These are phyloP conservation scores for Gonioctena quinquepunctata DNA, from an alignment of 1,140 invertebrate species.

Conservation along the genomic window DNA sequence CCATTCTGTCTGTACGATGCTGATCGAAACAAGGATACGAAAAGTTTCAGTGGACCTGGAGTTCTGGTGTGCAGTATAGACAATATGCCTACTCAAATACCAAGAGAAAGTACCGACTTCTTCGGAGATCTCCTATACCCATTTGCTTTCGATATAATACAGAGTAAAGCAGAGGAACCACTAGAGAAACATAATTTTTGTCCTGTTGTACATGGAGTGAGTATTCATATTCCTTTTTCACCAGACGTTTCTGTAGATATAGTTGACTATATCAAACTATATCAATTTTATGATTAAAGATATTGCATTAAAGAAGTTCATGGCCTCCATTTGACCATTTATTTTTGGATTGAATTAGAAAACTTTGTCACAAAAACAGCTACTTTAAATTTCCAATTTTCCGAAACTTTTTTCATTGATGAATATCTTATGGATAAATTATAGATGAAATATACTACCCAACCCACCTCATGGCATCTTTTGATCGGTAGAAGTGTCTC, in stretches of 20 bases:
- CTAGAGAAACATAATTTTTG: conserved; percentile 79
- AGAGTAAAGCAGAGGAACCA: conserved; percentile 84
- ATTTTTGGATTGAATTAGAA: too few relatives aligned
- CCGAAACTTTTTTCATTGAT: too few relatives aligned
- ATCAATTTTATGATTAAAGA: too few relatives aligned
- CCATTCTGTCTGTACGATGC: conserved; percentile 99
- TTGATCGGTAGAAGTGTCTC: too few relatives aligned
- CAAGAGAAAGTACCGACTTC: conserved; percentile 95
- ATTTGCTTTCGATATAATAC: conserved; percentile 87
- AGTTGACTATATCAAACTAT: conserved; percentile 1
- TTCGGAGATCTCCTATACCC: conserved; percentile 94
- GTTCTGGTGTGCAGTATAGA: conserved; percentile 98
- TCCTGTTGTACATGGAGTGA: conserved; percentile 80
- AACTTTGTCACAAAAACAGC: too few relatives aligned
- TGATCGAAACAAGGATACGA: conserved; percentile 94
- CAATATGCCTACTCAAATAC: conserved; percentile 99
- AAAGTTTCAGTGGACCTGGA: conserved; percentile 94
- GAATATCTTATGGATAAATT: too few relatives aligned
- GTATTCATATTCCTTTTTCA: conserved; percentile 44
- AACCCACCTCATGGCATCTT: too few relatives aligned
- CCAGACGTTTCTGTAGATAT: neutral
- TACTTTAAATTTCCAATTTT: too few relatives aligned
- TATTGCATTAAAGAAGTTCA: too few relatives aligned
- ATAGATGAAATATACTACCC: too few relatives aligned
- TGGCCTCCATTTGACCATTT: too few relatives aligned